Percentiles rank a stretch among this genome's conserved stretches.
phyloP scores from a whole-genome alignment of 2,888 invertebrate species.

The Cryptosula pallasiana region DNA sequence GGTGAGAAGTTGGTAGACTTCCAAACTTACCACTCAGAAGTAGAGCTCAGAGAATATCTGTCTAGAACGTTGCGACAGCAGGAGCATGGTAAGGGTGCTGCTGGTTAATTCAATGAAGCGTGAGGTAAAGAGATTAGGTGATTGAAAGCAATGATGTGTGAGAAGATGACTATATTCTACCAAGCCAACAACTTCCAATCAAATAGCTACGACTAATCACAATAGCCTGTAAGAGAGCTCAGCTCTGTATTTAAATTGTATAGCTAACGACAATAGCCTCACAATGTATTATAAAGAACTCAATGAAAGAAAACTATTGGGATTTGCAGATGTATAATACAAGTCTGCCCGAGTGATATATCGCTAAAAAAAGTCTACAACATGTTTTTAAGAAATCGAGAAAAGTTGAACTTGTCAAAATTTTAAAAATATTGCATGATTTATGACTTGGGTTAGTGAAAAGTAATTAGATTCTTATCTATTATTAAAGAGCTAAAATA shows the following conservation, averaged over 20 bases:
- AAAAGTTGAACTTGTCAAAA: no score
- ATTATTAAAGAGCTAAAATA: no score
- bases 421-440: no score
- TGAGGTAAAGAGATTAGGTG: background rate
- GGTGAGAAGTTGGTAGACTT: no score
- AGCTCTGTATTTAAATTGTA: constrained; percentile 18
- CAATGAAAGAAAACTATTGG: background rate
- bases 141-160: constrained; percentile 3
- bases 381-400: no score
- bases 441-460: no score
- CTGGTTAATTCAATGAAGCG: constrained; percentile 10
- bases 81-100: background rate
- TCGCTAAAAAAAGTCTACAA: no score
- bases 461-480: no score
- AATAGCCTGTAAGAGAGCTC: background rate
- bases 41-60: no score
- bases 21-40: no score
- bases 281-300: background rate
- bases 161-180: background rate
- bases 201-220: background rate
- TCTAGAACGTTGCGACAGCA: no score
- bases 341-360: background rate
- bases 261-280: constrained; percentile 4
- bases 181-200: background rate
- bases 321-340: background rate